Conservation (phyloP, 2,797 vertebrate species). For the Pantherophis alleghaniensis region DNA sequence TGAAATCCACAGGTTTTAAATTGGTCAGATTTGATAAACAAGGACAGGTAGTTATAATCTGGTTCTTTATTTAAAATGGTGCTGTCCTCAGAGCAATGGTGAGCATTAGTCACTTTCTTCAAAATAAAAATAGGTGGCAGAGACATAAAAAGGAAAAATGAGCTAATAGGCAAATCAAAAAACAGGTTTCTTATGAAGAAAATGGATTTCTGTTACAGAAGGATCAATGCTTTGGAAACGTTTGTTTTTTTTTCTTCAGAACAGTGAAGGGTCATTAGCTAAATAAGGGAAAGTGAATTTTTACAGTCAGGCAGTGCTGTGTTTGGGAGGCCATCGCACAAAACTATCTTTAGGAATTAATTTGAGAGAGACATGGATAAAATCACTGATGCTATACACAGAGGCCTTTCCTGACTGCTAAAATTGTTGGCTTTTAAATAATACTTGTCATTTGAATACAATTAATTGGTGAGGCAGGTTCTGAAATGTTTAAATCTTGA, state of each 20-base stretch:
- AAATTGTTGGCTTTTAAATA: not conserved
- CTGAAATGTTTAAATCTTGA: not conserved
- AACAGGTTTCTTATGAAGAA: not conserved
- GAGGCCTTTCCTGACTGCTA: not conserved
- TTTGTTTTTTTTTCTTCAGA: not conserved
- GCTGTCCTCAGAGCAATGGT: not conserved
- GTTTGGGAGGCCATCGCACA: not conserved
- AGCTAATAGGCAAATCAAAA: not conserved
- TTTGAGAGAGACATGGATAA: not conserved
- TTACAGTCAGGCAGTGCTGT: not conserved
- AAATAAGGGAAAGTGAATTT: not conserved
- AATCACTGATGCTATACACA: not conserved
- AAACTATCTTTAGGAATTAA: not conserved
- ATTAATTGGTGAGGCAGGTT: not conserved
- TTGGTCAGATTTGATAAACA: not conserved
- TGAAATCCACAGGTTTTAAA: not conserved
- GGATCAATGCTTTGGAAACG: not conserved
- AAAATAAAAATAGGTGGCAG: not conserved
- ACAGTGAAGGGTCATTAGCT: not conserved
- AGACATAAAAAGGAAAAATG: not conserved
- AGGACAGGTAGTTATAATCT: not conserved
- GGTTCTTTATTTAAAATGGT: not conserved
- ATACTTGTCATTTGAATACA: not conserved
- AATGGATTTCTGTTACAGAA: not conserved
- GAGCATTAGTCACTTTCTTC: not conserved